Conservation (phyloP, 1,140 invertebrate species). For the Solen grandis region DNA sequence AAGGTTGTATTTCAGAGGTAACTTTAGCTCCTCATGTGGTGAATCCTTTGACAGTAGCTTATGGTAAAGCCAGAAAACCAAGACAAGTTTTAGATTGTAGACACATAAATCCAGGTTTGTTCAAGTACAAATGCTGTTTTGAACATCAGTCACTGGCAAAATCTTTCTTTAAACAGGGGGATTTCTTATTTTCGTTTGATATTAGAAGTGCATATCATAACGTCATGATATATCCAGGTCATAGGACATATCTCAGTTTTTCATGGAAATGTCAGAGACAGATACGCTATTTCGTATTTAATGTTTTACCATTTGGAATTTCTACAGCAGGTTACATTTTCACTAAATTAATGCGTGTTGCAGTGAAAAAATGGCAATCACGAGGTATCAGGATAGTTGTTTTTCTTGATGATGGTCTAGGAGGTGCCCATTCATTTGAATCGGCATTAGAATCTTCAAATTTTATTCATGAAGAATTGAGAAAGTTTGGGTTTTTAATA, state of each 20-base stretch:
- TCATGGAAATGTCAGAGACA: too few relatives aligned
- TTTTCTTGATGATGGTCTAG: conserved; percentile 26
- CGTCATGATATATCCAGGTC: conserved; percentile 30
- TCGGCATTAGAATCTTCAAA: background rate
- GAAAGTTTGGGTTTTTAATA: too few relatives aligned
- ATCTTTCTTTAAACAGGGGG: conserved; percentile 12
- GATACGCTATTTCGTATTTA: too few relatives aligned
- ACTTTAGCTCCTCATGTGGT: background rate
- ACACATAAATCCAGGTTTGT: background rate
- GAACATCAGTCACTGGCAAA: conserved; percentile 32
- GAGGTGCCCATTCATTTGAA: background rate
- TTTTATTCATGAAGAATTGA: too few relatives aligned
- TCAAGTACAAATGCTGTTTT: conserved; percentile 34
- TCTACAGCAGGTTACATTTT: too few relatives aligned
- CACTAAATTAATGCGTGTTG: too few relatives aligned
- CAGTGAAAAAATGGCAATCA: too few relatives aligned
- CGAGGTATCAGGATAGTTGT: conserved; percentile 10
- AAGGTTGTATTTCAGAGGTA: conserved; percentile 29
- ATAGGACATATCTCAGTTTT: conserved; percentile 21
- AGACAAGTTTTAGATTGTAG: too few relatives aligned
- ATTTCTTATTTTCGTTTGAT: conserved; percentile 17
- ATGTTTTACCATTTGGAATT: too few relatives aligned
- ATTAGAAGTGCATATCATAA: background rate
- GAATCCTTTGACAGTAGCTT: conserved; percentile 13
- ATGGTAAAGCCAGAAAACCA: conserved; percentile 1